These are phyloP conservation scores for Gymnocypris eckloni DNA, from an alignment of 2,797 vertebrate genomes.

Conservation along the genomic window DNA sequence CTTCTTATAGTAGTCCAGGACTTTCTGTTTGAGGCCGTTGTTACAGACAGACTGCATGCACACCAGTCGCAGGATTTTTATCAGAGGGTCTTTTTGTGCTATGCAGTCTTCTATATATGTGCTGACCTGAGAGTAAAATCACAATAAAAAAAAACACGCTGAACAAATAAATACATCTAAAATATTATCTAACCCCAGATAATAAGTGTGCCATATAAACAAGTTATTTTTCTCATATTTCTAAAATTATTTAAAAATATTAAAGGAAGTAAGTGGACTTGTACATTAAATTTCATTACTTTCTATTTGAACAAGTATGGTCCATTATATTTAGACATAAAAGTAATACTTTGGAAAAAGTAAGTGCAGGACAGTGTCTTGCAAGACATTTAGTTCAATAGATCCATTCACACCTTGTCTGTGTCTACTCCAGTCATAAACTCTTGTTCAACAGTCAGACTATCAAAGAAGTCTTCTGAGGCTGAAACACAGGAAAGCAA, in stretches of 20 bases:
- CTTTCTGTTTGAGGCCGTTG: slow-evolving; percentile 94
- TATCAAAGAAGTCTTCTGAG: slow-evolving; percentile 98
- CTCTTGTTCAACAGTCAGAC: slow-evolving; percentile 97
- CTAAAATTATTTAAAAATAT: not conserved
- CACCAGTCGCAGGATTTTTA: slow-evolving; percentile 92
- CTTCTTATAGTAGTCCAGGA: slow-evolving; percentile 93
- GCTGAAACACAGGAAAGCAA: slow-evolving; percentile 76
- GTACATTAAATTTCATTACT: not conserved
- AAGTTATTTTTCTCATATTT: too few species aligned
- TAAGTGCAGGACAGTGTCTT: not conserved
- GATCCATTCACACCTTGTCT: slow-evolving; percentile 86
- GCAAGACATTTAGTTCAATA: too few species aligned
- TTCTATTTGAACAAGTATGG: not conserved
- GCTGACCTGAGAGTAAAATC: slow-evolving; percentile 81
- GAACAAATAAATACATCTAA: not conserved
- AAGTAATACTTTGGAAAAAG: not conserved
- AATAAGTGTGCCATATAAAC: not conserved
- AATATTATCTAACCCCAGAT: not conserved
- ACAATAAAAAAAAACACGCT: not conserved
- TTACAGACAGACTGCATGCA: slow-evolving; percentile 97
- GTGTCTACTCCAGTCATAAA: slow-evolving; percentile 99
- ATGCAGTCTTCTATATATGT: slow-evolving; percentile 94
- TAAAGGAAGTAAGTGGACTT: not conserved
- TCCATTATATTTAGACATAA: not conserved
- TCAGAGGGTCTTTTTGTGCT: slow-evolving; percentile 91